phyloP scores from a whole-genome alignment of 1,140 invertebrate genomes.

The Eueides isabella region DNA sequence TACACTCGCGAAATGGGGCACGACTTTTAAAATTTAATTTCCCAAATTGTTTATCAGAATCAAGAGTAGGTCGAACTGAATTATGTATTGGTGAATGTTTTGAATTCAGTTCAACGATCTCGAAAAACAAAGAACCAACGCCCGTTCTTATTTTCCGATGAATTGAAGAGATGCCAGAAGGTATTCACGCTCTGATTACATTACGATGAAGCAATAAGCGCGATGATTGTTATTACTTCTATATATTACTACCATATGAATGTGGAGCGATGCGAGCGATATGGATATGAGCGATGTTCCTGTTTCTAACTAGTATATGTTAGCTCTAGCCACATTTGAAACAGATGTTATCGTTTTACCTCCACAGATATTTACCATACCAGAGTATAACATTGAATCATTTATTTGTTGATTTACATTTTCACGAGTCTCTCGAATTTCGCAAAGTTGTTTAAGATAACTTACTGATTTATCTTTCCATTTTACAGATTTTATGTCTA shows the following conservation, averaged over 20 bases:
- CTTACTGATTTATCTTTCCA: no score
- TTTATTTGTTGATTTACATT: neutral
- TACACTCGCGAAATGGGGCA: conserved; percentile 26
- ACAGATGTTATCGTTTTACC: conserved; percentile 8
- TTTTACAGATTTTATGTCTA: no score
- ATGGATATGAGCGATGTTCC: neutral
- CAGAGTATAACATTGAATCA: neutral
- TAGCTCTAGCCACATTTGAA: conserved; percentile 5
- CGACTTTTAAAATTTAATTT: conserved; percentile 16
- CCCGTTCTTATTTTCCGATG: conserved; percentile 30
- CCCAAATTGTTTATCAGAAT: conserved; percentile 22
- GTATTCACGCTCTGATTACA: conserved; percentile 35
- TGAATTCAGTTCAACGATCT: conserved; percentile 48
- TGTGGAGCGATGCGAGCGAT: neutral
- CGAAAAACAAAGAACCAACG: conserved; percentile 45
- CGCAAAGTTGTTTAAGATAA: no score
- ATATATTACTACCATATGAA: neutral
- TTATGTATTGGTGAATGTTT: conserved; percentile 46
- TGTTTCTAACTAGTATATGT: neutral
- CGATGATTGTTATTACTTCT: conserved; percentile 11
- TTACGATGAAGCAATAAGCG: conserved; percentile 20
- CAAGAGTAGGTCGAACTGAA: conserved; percentile 35
- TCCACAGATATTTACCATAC: neutral
- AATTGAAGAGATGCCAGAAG: conserved; percentile 37
- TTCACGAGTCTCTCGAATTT: neutral